phyloP scores from a whole-genome alignment of 1,140 invertebrate species.

The Atopsyche davidsoni region DNA sequence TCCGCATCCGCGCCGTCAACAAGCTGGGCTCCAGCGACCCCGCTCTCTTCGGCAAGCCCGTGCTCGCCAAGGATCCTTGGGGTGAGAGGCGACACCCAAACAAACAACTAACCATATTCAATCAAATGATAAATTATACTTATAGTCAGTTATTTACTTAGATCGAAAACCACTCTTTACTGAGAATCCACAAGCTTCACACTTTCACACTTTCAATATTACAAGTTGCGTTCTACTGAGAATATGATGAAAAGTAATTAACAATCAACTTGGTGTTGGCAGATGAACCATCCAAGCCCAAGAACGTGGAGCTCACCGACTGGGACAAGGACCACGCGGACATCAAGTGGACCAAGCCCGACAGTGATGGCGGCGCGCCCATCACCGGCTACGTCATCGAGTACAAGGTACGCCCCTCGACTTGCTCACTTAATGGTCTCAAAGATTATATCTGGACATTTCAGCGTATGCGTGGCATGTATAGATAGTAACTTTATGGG shows the following conservation, averaged over 20 bases:
- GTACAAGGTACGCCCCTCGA: slow-evolving; percentile 65
- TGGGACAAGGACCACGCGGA: slow-evolving; percentile 96
- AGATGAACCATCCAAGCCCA: slow-evolving; percentile 92
- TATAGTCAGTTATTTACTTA: no score
- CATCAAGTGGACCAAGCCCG: slow-evolving; percentile 84
- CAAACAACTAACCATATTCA: no score
- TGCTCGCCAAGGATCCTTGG: slow-evolving; percentile 96
- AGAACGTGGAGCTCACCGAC: slow-evolving; percentile 82
- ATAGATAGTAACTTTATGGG: no score
- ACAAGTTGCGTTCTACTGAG: no score
- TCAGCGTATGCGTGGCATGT: no score
- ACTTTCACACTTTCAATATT: no score
- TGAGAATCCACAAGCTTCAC: no score
- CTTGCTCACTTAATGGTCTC: no score
- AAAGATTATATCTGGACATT: no score
- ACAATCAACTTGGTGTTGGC: slow-evolving; percentile 35
- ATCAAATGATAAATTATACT: no score
- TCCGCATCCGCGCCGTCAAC: slow-evolving; percentile 92
- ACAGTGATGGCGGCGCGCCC: slow-evolving; percentile 87
- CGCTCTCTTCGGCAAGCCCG: slow-evolving; percentile 74
- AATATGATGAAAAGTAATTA: no score
- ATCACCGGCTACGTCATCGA: slow-evolving; percentile 92
- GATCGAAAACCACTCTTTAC: no score
- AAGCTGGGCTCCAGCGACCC: slow-evolving; percentile 85
- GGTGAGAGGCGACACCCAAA: slow-evolving; percentile 65